phyloP scores from a whole-genome alignment of 2,888 invertebrate species.

The Seira sanloemensis region DNA sequence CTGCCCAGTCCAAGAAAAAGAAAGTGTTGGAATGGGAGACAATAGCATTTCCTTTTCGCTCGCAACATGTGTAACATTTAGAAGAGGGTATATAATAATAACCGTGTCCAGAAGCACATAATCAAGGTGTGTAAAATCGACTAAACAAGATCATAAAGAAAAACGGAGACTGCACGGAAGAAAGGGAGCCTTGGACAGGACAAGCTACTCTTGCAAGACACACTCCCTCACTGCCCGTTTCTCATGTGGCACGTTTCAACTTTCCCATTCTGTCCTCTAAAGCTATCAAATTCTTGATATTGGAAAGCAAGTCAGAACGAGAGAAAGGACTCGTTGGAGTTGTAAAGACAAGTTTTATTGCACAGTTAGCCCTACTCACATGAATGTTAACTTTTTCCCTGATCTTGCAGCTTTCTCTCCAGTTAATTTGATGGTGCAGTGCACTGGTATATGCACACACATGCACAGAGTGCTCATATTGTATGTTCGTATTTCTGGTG shows the following conservation, averaged over 20 bases:
- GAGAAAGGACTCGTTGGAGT: neutral
- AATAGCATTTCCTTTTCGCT: neutral
- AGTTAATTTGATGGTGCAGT: too few relatives aligned
- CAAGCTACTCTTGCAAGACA: neutral
- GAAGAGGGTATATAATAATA: too few relatives aligned
- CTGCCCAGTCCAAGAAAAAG: too few relatives aligned
- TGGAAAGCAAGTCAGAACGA: neutral
- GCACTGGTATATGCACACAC: too few relatives aligned
- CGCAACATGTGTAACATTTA: neutral
- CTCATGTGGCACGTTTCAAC: neutral
- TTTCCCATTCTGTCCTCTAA: neutral
- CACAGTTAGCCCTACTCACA: too few relatives aligned
- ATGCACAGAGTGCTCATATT: too few relatives aligned
- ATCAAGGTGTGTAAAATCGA: constrained; percentile 4
- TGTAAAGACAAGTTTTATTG: neutral
- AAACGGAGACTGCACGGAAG: neutral
- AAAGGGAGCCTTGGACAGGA: neutral
- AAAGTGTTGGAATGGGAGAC: neutral
- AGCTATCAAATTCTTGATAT: too few relatives aligned
- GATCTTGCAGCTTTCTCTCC: too few relatives aligned
- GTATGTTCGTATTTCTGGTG: too few relatives aligned
- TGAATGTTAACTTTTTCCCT: too few relatives aligned
- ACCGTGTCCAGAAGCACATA: neutral
- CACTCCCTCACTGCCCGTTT: neutral
- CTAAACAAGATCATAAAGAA: neutral